phyloP scores from a whole-genome alignment of 1,140 invertebrate genomes.

The Aphidius gifuensis region DNA sequence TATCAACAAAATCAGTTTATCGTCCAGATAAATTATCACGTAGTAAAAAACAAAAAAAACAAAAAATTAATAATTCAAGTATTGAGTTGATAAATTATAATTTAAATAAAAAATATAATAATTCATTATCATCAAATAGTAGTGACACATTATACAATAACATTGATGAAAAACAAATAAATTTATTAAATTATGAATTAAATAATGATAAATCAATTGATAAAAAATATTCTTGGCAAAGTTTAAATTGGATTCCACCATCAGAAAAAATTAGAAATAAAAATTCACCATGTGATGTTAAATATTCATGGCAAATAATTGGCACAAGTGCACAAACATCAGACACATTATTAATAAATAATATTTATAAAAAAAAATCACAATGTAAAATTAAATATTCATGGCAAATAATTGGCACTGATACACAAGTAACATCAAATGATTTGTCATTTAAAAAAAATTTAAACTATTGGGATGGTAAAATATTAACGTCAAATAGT shows the following conservation, averaged over 20 bases:
- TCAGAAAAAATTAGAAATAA: constrained; percentile 18
- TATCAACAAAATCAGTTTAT: constrained; percentile 2
- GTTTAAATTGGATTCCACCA: constrained; percentile 23
- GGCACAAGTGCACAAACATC: constrained; percentile 34
- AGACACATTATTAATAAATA: constrained; percentile 15
- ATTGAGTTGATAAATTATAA: background rate
- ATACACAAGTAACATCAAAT: constrained; percentile 29
- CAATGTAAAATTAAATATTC: constrained; percentile 35
- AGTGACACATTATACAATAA: no score
- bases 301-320: constrained; percentile 40
- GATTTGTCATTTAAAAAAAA: constrained; percentile 13
- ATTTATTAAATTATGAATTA: constrained; percentile 5
- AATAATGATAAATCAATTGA: constrained; percentile 5
- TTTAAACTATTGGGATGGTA: constrained; percentile 23
- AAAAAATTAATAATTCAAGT: background rate
- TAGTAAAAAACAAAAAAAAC: background rate
- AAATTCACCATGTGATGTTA: constrained; percentile 21
- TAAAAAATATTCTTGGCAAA: constrained; percentile 28
- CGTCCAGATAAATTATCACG: background rate
- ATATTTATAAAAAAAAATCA: background rate
- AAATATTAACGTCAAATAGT: constrained; percentile 23
- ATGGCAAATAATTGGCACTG: constrained; percentile 38
- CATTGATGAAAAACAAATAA: background rate
- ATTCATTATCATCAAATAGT: no score
- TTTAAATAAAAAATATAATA: background rate